Base-by-base conservation (phyloP, 2,888 invertebrate genomes). In the Caenorhabditis drosophilae region DNA sequence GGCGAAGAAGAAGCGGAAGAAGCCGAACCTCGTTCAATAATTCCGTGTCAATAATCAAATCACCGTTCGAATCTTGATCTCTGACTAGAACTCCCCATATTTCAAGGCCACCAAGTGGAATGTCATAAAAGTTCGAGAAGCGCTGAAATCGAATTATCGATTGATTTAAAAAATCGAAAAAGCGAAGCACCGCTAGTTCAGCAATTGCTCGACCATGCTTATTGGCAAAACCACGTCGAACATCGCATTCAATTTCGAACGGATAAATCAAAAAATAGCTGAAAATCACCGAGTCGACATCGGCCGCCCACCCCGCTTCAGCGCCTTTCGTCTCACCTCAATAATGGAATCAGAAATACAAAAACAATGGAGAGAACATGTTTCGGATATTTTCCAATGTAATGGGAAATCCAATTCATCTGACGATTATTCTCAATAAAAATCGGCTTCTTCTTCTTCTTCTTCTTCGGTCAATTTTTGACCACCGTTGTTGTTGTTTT, bases 121-220 rank as follows among this genome's bases (percentile, higher is more conserved):
- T 67, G 38, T 77, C 73, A 67, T 77, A 78, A 50, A 77, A 79
- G 35, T 77, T 72, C 22, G 77, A 76, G 62, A 80, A 80, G 11
- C 63, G 67, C 79, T 80, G 57, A 48, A 76, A 59, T 12, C 9
- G 7, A 31, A 42, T 12, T 31, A n/a, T n/a, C n/a, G n/a, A n/a
- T n/a, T n/a, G n/a, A n/a, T n/a, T n/a, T n/a, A n/a, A n/a, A n/a
- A n/a, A n/a, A n/a, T n/a, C n/a, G n/a, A n/a, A n/a, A n/a, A n/a
- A n/a, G n/a, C n/a, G n/a, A n/a, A n/a, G n/a, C n/a, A n/a, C n/a
- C n/a, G n/a, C 4, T 12, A 12, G n/a, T 41, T 80, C 80, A 18
- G 59, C 51, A 16, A 70, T 66, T 2, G 80, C 75, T 20, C 75
- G 60, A 1, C 80, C 80, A 52, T 78, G 70, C 22, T 67, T 67